Evolutionary conservation across 2,113 vertebrate genomes (phyloP).

Genomic region (Dipodomys merriami): DNA sequence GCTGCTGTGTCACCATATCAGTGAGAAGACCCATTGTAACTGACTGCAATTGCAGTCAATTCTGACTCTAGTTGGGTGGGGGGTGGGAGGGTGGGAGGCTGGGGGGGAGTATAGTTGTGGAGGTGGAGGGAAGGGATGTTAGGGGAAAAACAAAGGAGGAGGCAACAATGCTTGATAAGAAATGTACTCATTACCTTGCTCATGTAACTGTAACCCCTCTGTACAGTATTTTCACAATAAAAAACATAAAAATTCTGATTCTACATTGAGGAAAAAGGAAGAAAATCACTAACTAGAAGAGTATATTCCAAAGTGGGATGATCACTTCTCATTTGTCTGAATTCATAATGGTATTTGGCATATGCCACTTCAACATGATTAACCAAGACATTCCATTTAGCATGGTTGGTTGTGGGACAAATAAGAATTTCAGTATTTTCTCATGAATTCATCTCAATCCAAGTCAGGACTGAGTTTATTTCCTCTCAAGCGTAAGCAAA

Average conservation of each 20-base stretch:
- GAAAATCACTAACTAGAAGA: not conserved
- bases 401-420: conserved; percentile 7
- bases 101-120: no score
- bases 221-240: no score
- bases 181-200: no score
- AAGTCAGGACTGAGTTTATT: not conserved
- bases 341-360: not conserved
- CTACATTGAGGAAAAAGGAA: conserved; percentile 29
- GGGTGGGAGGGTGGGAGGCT: no score
- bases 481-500: conserved; percentile 35
- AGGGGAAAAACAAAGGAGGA: no score
- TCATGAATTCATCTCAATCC: not conserved
- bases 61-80: conserved; percentile 2
- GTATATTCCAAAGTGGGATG: not conserved
- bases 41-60: conserved; percentile 9
- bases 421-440: conserved; percentile 15
- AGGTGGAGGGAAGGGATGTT: no score
- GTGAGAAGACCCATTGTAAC: not conserved
- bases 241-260: conserved; percentile 12
- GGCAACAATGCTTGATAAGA: no score
- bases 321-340: conserved; percentile 7
- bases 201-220: no score
- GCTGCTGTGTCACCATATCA: conserved; percentile 2
- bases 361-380: conserved; percentile 28
- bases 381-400: not conserved